Percentiles rank a stretch among this genome's conserved stretches.
phyloP scores from a whole-genome alignment of 64 coral and sea anemone genomes.

The Dendrophyllia cribrosa region DNA sequence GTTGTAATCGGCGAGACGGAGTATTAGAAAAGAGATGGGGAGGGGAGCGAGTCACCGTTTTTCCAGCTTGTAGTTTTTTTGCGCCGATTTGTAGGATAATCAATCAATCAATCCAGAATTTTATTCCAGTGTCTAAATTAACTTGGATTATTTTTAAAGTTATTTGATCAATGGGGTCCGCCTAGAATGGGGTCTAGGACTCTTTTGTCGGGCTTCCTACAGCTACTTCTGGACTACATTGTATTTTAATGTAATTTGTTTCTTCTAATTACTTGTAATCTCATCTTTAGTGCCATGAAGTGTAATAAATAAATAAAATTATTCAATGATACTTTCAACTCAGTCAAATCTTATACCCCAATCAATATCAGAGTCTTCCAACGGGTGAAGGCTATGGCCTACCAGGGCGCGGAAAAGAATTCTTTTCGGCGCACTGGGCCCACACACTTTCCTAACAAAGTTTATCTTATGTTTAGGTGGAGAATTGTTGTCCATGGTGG shows the following conservation, averaged over 20 bases:
- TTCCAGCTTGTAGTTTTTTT: no score
- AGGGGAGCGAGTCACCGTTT: background rate
- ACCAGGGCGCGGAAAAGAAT: no score
- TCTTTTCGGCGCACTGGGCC: no score
- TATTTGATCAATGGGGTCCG: background rate
- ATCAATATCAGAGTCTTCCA: background rate
- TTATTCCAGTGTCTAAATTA: no score
- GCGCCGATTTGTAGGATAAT: no score
- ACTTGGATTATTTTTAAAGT: no score
- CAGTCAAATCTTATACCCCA: background rate
- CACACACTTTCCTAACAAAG: background rate
- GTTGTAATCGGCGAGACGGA: background rate
- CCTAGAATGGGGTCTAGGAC: no score
- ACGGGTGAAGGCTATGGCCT: background rate
- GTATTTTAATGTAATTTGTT: background rate
- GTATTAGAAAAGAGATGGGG: background rate
- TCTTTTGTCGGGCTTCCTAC: no score
- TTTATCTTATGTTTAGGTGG: constrained; percentile 47
- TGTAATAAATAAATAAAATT: background rate
- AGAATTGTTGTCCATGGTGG: constrained; percentile 48
- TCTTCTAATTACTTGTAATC: background rate
- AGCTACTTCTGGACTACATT: background rate
- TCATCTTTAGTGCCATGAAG: no score
- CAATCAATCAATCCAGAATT: no score
- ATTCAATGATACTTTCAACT: background rate